These are phyloP conservation scores for Pampus argenteus DNA, from an alignment of 2,797 vertebrate genomes.

Conservation along the genomic window DNA sequence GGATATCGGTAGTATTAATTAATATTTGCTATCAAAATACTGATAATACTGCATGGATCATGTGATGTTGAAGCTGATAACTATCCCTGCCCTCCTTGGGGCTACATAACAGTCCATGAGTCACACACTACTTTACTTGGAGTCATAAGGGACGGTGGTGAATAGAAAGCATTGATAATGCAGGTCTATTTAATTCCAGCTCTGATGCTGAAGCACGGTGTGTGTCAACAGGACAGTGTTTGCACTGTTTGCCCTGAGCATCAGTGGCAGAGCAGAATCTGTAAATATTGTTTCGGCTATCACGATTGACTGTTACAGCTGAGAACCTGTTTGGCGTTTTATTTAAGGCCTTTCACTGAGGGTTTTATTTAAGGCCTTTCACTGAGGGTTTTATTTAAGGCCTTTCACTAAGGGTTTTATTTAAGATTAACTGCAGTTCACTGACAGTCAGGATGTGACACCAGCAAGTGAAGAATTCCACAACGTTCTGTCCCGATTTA, in stretches of 20 bases:
- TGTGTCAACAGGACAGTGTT: slow-evolving; percentile 43
- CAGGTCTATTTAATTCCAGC: slow-evolving; percentile 33
- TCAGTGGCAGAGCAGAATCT: slow-evolving; percentile 8
- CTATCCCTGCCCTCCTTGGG: slow-evolving; percentile 23
- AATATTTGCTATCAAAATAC: not conserved
- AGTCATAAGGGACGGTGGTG: slow-evolving; percentile 34
- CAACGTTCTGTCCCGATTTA: slow-evolving; percentile 22
- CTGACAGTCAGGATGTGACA: slow-evolving; percentile 11
- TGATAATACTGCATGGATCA: slow-evolving; percentile 9
- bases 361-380: slow-evolving; percentile 6
- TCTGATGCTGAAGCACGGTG: not conserved
- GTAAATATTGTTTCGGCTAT: slow-evolving; percentile 32
- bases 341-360: not conserved
- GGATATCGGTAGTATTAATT: not conserved
- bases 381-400: not conserved
- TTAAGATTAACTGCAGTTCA: slow-evolving; percentile 2
- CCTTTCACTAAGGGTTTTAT: too few species aligned
- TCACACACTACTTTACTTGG: slow-evolving; percentile 45
- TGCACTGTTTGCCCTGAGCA: slow-evolving; percentile 31
- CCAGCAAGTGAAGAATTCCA: slow-evolving; percentile 19
- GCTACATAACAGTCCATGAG: slow-evolving; percentile 30
- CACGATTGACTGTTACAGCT: not conserved
- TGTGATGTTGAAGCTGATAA: slow-evolving; percentile 22
- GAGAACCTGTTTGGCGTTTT: slow-evolving; percentile 7
- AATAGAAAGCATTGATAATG: slow-evolving; percentile 31